These are phyloP conservation scores for Prionailurus bengalensis DNA, from an alignment of 2,113 vertebrate species.

Conservation along the genomic window DNA sequence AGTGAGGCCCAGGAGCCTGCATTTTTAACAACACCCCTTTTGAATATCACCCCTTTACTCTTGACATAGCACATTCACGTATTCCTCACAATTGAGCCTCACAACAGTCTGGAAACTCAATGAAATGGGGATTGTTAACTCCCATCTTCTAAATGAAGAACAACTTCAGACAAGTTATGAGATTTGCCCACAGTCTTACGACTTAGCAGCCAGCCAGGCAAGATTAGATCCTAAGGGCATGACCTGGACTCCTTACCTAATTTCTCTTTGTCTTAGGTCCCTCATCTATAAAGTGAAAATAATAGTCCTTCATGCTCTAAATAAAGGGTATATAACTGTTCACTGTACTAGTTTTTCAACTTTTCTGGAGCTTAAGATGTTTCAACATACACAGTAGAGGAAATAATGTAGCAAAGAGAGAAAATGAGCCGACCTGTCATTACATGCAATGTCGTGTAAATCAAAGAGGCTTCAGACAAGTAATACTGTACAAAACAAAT, in stretches of 20 bases:
- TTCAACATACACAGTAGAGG: background rate
- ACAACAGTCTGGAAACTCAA: background rate
- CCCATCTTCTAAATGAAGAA: background rate
- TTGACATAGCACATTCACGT: background rate
- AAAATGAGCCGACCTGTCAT: background rate
- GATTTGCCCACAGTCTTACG: background rate
- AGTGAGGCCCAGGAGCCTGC: background rate
- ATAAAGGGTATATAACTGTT: constrained; percentile 7
- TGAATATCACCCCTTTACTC: background rate
- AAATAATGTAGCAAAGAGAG: background rate
- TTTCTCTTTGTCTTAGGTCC: constrained; percentile 44
- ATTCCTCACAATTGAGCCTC: background rate
- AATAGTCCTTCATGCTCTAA: background rate
- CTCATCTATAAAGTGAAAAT: background rate
- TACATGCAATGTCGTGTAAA: background rate
- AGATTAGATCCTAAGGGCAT: background rate
- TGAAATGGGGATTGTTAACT: background rate
- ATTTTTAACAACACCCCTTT: background rate
- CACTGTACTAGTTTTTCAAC: background rate
- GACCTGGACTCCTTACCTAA: background rate
- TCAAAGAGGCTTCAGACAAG: background rate
- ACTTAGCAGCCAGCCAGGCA: background rate
- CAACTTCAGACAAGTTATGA: background rate
- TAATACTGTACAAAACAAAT: background rate
- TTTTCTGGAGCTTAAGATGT: constrained; percentile 10